Base-by-base conservation (phyloP, 2,888 invertebrate genomes). In the Steinernema scapterisci region DNA sequence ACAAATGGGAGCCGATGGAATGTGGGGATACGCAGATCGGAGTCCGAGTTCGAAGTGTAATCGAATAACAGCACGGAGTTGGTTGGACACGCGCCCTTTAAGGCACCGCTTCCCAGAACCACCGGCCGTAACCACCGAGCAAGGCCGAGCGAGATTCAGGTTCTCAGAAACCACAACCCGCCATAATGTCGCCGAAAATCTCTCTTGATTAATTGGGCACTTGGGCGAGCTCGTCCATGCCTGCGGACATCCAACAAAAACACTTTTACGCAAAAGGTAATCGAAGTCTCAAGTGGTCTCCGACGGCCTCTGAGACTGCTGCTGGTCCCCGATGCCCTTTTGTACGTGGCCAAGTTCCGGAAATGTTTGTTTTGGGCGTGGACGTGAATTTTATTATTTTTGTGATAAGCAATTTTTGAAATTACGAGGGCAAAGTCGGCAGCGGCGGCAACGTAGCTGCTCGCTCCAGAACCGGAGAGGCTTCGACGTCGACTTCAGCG, bases 271-370 rank as follows among this genome's bases (percentile, higher is more conserved):
- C 11, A 27, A 25, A 63, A 63, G 31, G 63, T 31, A 13, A 63
- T 63, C 25, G 63, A 63, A 63, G 63, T 63, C 63, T 63, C 63
- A 31, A 31, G 63, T 63, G 63, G 31, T 27, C 31, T 25, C 1
- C 38, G 38, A 38, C 5, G 38, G 38, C 5, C 38, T 3, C n/a
- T n/a, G n/a, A n/a, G n/a, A n/a, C 38, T 9, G 38, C 38, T 38
- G 38, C 9, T 38, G 38, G 38, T 9, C 38, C 38, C 38, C 9
- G 38, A 38, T 38, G 38, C 5, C 38, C 38, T 38, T 38, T 38
- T 38, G 38, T 38, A 38, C 38, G 38, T 9, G 38, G 38, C 38
- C 9, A 38, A 38, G 38, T 38, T 38, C 38, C 38, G 38, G 38
- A 48, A 48, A 48, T 48, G 48, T 48, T 48, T 16, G 48, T 48